Conservation (phyloP, 2,888 invertebrate species). For the Nasonia oneida region DNA sequence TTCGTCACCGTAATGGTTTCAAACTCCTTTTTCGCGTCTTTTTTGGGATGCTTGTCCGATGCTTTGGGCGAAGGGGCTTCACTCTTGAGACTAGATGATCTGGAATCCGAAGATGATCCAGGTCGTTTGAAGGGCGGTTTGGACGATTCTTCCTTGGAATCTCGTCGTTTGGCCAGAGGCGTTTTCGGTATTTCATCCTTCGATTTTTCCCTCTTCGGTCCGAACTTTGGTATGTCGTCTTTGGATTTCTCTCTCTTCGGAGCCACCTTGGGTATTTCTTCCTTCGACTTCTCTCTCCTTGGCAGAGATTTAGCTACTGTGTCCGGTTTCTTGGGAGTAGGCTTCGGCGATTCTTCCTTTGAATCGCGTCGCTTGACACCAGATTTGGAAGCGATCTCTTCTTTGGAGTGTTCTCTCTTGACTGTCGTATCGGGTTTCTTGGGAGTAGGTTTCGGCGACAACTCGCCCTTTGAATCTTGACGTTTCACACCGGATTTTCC, state of each 20-base stretch:
- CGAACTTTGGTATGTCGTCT: conserved; percentile 42
- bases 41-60: conserved; percentile 31
- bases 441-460: conserved; percentile 20
- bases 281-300: conserved; percentile 38
- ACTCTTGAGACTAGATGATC: conserved; percentile 38
- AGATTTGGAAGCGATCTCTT: conserved; percentile 40
- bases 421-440: conserved; percentile 38
- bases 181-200: conserved; percentile 53
- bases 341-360: conserved; percentile 43
- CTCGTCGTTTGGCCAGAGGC: conserved; percentile 32
- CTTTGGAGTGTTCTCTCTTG: conserved; percentile 42
- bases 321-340: conserved; percentile 23
- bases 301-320: conserved; percentile 27
- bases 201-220: conserved; percentile 47
- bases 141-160: conserved; percentile 57
- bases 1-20: conserved; percentile 45
- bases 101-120: conserved; percentile 39
- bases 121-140: conserved; percentile 31
- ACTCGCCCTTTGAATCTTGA: conserved; percentile 41
- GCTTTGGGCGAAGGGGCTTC: conserved; percentile 35
- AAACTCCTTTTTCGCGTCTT: conserved; percentile 37
- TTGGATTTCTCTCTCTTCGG: conserved; percentile 51
- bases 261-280: conserved; percentile 36
- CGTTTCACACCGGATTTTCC: not conserved
- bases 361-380: conserved; percentile 27